These are phyloP conservation scores for Nycteola revayana DNA, from an alignment of 2,888 invertebrate species.

Conservation along the genomic window DNA sequence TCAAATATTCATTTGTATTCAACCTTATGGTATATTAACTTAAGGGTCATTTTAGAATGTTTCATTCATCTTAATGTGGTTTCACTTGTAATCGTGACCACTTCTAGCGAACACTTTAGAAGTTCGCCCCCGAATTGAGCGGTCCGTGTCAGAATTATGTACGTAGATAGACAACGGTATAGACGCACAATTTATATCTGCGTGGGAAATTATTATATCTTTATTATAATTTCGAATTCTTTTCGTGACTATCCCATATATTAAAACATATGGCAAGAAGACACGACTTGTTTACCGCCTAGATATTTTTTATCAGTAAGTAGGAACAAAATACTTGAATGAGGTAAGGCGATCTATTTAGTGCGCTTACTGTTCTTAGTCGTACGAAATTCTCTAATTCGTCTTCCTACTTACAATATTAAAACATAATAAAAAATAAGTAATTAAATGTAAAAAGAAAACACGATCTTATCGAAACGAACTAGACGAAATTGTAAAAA, in stretches of 20 bases:
- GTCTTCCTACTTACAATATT: too few relatives aligned
- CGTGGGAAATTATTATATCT: slow-evolving; percentile 71
- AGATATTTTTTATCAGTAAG: too few relatives aligned
- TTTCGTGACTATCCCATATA: slow-evolving; percentile 35
- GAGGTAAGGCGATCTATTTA: too few relatives aligned
- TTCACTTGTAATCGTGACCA: slow-evolving; percentile 71
- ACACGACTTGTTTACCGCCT: slow-evolving; percentile 7
- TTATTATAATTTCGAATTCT: slow-evolving; percentile 54
- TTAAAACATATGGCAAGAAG: slow-evolving; percentile 7
- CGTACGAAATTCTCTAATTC: too few relatives aligned
- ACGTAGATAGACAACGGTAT: slow-evolving; percentile 49
- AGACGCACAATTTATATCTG: slow-evolving; percentile 68
- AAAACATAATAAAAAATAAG: too few relatives aligned
- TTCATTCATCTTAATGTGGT: slow-evolving; percentile 19
- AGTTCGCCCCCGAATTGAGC: slow-evolving; percentile 76
- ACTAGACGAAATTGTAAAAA: too few relatives aligned
- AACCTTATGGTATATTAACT: slow-evolving; percentile 37
- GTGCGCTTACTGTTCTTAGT: too few relatives aligned
- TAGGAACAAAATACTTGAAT: too few relatives aligned
- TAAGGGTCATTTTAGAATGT: slow-evolving; percentile 44
- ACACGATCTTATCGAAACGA: too few relatives aligned
- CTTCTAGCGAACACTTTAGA: slow-evolving; percentile 78
- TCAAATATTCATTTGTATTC: slow-evolving; percentile 37
- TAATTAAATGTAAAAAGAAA: too few relatives aligned
- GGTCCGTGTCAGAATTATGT: slow-evolving; percentile 72